Evolutionary conservation across 2,888 invertebrate genomes (phyloP), one percentile per base, ranked within the genome.

Genomic region (Mesorhabditis spiculigera): DNA sequence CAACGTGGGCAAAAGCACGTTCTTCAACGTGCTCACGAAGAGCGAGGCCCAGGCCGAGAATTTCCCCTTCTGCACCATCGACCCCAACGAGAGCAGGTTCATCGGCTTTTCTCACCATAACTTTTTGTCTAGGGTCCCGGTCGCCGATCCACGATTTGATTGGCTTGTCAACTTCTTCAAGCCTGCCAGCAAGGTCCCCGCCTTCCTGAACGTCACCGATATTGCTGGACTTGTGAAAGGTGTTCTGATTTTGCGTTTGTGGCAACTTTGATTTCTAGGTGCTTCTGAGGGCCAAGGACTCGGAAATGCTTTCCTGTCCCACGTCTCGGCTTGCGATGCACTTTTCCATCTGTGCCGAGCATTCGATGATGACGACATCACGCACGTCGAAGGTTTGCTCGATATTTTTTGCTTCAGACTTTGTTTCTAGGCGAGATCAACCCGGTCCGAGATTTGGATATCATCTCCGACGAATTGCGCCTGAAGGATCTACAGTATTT

Each of bases 11-110:
- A 98, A 98, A 88, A 96, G 96, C 6, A 97, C 98, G 67, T 97
- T 98, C 89, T 99, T 99, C 90, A 99, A 99, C 88, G 95, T 97
- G 43, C 89, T 99, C 76, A 99, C 98, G 45, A 95, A 97, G 87
- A 95, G 95, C 87, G 92, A 93, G 85, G 97, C 94, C 5, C 92
- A 95, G 69, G 98, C 98, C 68, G 98, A 97, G 87, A 98, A 98
- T 87, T 98, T 97, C 87, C 97, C 98, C 0, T 98, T 98, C 90
- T 99, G 98, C 90, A 99, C 98, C 87, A 98, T 99, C 87, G 96
- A 98, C 89, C 98, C 98, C 66, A 97, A 97, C 93, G 97, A 98
- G 91, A 96, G 74, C 70, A 73, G 78, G 45, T 67, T 65, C 45
- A 71, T 69, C 66, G 65, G 68, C 71, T 71, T 73, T 76, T 16